Base-by-base conservation (phyloP, 2,113 vertebrate genomes). In the Leiothrix lutea region DNA sequence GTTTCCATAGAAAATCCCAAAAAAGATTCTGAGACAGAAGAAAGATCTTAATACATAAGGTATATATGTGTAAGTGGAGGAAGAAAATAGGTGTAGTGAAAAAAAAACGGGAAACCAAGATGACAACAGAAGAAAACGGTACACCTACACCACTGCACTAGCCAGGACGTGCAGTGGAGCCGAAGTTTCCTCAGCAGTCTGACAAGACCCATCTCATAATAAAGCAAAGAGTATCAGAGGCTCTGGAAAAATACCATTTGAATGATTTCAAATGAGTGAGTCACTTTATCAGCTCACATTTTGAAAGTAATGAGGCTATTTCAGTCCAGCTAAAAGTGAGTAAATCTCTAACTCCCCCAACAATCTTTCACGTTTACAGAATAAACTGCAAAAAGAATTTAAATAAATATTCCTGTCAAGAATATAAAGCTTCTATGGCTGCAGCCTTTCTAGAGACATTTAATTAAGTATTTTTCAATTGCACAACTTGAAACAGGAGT, bases 281-380 rank as follows among this genome's bases (percentile, higher is more conserved):
- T 90, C 79, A 77, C 35, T 86, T 25, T 44, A 95, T 73, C 79
- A 87, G 69, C 40, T 95, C 7, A 17, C 91, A 85, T 81, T 87
- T 66, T 65, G 67, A 88, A 97, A 94, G 77, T 61, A 96, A 96
- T 72, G 75, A 93, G 58, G 67, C 87, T 95, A 95, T 90, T 94
- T 96, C 78, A 92, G 67, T 80, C 87, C 74, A 86, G 25, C 50
- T 31, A 38, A 12, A 90, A 95, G 61, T 60, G 88, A 71, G 58
- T 86, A 77, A 65, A 95, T 38, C 48, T 75, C 66, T 72, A 83
- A 81, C 66, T 64, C 56, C 53, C 40, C 57, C 51, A 89, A 70
- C 40, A 74, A 92, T 61, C n/a, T 86, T 92, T 26, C 24, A 60
- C 11, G 4, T 60, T 78, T 72, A 57, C 35, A 67, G 61, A 91